Evolutionary conservation across 2,113 vertebrate species (phyloP).

Genomic region (Cavia porcellus): DNA sequence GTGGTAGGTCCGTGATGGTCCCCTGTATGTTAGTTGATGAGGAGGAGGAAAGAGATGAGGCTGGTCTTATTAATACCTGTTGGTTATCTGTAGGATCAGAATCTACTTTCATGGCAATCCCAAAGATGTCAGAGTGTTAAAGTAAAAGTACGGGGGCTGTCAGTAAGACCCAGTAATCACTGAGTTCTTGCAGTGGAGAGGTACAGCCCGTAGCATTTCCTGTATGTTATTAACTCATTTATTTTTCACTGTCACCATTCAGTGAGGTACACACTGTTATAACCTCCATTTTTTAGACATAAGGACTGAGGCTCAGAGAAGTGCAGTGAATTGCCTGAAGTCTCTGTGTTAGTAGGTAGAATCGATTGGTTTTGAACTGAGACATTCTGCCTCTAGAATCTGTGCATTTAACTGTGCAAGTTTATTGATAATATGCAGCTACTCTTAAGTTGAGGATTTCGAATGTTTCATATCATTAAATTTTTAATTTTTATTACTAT

Average conservation of each 20-base stretch:
- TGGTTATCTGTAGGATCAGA: neutral
- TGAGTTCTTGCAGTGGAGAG: neutral
- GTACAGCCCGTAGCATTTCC: neutral
- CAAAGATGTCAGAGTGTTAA: neutral
- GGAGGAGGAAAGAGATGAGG: neutral
- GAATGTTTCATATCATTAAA: neutral
- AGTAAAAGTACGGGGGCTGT: neutral
- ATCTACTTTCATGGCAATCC: neutral
- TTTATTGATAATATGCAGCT: neutral
- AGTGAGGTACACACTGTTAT: neutral
- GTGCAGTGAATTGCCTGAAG: neutral
- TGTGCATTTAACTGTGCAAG: conserved; percentile 29
- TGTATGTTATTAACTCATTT: neutral
- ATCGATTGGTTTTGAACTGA: neutral
- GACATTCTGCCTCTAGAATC: neutral
- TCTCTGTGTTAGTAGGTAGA: neutral
- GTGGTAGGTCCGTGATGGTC: neutral
- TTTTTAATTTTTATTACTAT: neutral
- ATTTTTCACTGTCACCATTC: neutral
- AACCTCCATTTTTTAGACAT: neutral
- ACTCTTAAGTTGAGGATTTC: neutral
- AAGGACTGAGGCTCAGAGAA: neutral
- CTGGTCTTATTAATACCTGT: neutral
- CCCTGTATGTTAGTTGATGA: neutral
- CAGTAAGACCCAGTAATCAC: neutral